Percentiles rank a stretch among this genome's conserved stretches.
Conservation (phyloP, 1,140 invertebrate genomes). For the Ephestia elutella region DNA sequence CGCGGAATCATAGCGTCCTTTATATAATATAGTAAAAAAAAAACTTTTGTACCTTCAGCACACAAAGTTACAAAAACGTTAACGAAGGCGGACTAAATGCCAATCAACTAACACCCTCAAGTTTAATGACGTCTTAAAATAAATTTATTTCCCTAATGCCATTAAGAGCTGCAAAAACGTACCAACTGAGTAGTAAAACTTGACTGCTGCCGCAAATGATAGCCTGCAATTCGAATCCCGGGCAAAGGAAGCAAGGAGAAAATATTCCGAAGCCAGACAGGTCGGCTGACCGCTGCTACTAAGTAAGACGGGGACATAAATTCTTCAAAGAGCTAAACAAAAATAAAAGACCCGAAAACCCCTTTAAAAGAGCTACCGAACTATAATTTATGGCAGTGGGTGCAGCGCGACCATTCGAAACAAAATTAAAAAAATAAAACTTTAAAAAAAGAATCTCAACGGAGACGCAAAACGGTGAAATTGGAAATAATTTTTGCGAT, state of each 20-base stretch:
- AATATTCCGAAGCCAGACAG: conserved; percentile 35
- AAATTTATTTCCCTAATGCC: background rate
- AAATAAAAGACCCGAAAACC: conserved; percentile 56
- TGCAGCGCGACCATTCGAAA: conserved; percentile 48
- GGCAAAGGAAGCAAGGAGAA: conserved; percentile 17
- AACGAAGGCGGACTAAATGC: background rate
- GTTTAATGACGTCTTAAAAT: background rate
- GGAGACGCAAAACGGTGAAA: conserved; percentile 66
- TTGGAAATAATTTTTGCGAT: conserved; percentile 71
- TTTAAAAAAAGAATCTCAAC: conserved; percentile 41
- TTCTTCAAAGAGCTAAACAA: conserved; percentile 69
- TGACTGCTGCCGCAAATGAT: conserved; percentile 2
- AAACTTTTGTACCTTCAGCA: background rate
- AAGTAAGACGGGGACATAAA: conserved; percentile 70
- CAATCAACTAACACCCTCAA: background rate
- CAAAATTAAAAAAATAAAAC: conserved; percentile 47
- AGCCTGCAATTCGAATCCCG: conserved; percentile 10
- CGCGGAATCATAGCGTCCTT: too few relatives aligned
- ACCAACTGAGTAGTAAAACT: background rate
- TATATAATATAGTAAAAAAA: too few relatives aligned
- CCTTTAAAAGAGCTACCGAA: conserved; percentile 72
- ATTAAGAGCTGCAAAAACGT: background rate
- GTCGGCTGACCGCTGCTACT: conserved; percentile 60
- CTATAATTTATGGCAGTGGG: conserved; percentile 71
- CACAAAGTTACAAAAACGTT: background rate